Base-by-base conservation (phyloP, 2,113 vertebrate genomes). In the Shinisaurus crocodilurus region DNA sequence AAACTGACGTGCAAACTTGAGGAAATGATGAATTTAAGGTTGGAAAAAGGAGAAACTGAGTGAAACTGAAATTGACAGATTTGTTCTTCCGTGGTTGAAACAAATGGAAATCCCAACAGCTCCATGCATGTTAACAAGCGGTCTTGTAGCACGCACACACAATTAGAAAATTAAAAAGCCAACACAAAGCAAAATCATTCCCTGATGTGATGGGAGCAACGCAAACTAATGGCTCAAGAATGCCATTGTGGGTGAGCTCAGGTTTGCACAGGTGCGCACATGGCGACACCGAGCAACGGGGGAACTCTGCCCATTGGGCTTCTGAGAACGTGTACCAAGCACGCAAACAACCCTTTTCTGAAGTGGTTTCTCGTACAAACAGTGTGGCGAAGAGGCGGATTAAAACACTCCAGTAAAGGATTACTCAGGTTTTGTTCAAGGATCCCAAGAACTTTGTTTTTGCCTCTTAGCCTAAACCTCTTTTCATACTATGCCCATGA, bases 401-500 rank as follows among this genome's bases (percentile, higher is more conserved):
- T 87, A 86, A 87, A 72, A 63, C 67, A 67, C 77, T 48, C 89
- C 84, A 48, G 34, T 75, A 27, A 65, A 40, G 54, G 77, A 86
- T 75, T 82, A 74, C 85, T 75, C 63, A 57, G 63, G 27, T 81
- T 88, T 69, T 65, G n/a, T 87, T 83, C 43, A 50, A 91, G 45
- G 87, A 89, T 87, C 65, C n/a, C 37, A 88, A 82, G 70, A 23
- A 88, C 23, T 37, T 43, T 5, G 80, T 86, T 88, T 70, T 89
- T 0, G 3, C 67, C 40, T 90, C 48, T 20, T 0, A 2, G 85
- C 32, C 83, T 67, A 37, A 80, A 5, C 1, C 5, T 0, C 1
- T 84, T 67, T 70, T 29, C 1, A 6, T 50, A 50, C 88, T 82
- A 82, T 90, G 80, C 74, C 93, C 86, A 67, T 0, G 3, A 86